phyloP scores from a whole-genome alignment of 2,797 vertebrate species.

The Helicolenus hilgendorfi region DNA sequence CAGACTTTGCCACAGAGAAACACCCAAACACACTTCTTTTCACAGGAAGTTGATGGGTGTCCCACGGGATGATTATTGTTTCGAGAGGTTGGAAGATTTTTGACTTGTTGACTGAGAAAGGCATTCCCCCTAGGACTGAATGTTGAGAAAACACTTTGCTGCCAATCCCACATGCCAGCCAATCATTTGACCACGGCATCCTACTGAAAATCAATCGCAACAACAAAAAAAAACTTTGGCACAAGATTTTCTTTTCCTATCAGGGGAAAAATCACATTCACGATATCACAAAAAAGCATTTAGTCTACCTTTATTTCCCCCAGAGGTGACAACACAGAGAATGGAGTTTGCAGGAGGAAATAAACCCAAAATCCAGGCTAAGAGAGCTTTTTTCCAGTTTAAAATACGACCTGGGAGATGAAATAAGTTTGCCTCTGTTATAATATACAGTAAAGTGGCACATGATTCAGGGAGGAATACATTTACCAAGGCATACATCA shows the following conservation, averaged over 20 bases:
- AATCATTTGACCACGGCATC: constrained; percentile 62
- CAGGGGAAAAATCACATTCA: constrained; percentile 26
- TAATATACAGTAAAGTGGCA: not conserved
- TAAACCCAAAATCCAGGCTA: constrained; percentile 1
- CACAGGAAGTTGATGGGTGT: constrained; percentile 41
- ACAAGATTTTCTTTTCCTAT: not conserved
- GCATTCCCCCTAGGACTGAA: constrained; percentile 44
- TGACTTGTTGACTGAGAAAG: constrained; percentile 66
- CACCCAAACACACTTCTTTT: constrained; percentile 16
- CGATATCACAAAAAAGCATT: constrained; percentile 38
- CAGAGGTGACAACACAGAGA: not conserved
- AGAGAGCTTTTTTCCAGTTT: not conserved
- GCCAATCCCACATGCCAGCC: constrained; percentile 55
- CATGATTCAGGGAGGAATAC: not conserved
- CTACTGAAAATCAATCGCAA: constrained; percentile 64
- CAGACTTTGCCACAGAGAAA: not conserved
- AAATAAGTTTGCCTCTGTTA: not conserved
- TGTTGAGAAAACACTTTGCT: constrained; percentile 64
- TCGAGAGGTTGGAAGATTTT: constrained; percentile 45
- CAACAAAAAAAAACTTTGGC: constrained; percentile 7
- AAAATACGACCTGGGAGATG: not conserved
- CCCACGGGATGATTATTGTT: constrained; percentile 67
- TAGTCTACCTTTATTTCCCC: constrained; percentile 13
- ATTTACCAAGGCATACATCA: constrained; percentile 1
- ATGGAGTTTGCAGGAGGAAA: constrained; percentile 4